Evolutionary conservation across 2,888 invertebrate genomes (phyloP), one percentile per base, ranked within the genome.

Genomic region (Hipparchia sbordonii): DNA sequence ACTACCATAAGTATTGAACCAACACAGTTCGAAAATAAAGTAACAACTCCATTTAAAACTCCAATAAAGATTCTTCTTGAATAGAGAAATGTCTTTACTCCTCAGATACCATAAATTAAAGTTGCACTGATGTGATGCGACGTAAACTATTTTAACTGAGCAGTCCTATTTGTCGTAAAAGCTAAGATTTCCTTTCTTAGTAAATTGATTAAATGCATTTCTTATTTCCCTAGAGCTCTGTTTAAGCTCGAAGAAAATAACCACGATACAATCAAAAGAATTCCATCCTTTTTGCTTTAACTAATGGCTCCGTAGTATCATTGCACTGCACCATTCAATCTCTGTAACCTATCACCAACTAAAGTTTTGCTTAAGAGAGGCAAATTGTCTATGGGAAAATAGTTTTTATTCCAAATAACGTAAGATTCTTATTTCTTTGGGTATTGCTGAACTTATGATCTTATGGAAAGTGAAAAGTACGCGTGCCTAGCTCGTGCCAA

Each of bases 401-500:
- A 70, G 13, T 59, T 68, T 51, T 72, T 84, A 82, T 57, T 0
- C 0, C 0, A 0, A 23, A 6, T 0, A 5, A 0, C 0, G 45
- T 81, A 84, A 73, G 73, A 82, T 78, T 67, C 56, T 68, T 73
- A 82, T 80, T 87, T 4, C 54, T 45, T 70, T 79, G n/a, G 23
- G 8, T 9, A 33, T 13, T 59, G 62, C 33, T 57, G 73, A 54
- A 78, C 76, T 82, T 88, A 79, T 67, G 80, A 65, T 80, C 54
- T 85, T 88, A 72, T 74, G 73, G 60, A 72, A 76, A 76, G 78
- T 72, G 57, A 75, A 75, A 62, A 74, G 77, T 84, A 86, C 91
- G 92, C 91, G 92, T 92, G 92, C 87, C 89, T 86, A 88, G 91
- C 92, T 92, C 92, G 92, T 92, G 92, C 91, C 92, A 92, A 93